Conservation (phyloP, 2,113 vertebrate genomes). For the Acrocephalus arundinaceus region DNA sequence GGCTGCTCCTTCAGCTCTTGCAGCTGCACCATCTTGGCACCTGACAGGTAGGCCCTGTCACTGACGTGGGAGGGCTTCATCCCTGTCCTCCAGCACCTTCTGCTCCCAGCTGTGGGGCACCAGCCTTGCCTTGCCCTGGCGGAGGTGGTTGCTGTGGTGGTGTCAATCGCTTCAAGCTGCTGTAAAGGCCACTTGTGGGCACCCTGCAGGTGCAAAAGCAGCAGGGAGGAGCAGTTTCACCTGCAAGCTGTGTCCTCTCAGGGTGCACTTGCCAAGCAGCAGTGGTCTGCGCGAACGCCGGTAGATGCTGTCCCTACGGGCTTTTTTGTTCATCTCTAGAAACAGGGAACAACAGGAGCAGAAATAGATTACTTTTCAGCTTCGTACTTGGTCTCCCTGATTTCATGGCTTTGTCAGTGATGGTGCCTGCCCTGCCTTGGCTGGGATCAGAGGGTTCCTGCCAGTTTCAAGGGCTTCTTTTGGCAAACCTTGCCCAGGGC, state of each 20-base stretch:
- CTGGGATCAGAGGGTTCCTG: rapidly evolving
- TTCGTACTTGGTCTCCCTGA: background rate
- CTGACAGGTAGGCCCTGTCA: background rate
- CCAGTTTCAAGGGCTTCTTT: background rate
- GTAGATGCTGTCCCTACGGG: rapidly evolving
- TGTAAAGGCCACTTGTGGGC: background rate
- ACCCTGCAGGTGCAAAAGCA: background rate
- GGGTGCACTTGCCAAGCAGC: background rate
- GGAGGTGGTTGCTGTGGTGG: rapidly evolving
- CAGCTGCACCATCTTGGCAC: background rate
- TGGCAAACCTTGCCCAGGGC: background rate
- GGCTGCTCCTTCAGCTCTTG: background rate
- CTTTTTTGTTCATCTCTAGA: background rate
- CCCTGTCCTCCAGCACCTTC: background rate
- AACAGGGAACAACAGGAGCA: background rate
- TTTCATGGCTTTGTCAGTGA: background rate
- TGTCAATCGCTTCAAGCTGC: too few species aligned
- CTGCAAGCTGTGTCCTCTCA: background rate
- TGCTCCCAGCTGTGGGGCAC: rapidly evolving
- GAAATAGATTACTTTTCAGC: background rate
- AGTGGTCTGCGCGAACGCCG: background rate
- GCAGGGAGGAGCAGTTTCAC: background rate
- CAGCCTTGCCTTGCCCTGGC: background rate
- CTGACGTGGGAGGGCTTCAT: background rate
- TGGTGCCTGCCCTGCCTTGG: background rate